Base-by-base conservation (phyloP, 2,888 invertebrate species). In the Synanthedon tipuliformis region DNA sequence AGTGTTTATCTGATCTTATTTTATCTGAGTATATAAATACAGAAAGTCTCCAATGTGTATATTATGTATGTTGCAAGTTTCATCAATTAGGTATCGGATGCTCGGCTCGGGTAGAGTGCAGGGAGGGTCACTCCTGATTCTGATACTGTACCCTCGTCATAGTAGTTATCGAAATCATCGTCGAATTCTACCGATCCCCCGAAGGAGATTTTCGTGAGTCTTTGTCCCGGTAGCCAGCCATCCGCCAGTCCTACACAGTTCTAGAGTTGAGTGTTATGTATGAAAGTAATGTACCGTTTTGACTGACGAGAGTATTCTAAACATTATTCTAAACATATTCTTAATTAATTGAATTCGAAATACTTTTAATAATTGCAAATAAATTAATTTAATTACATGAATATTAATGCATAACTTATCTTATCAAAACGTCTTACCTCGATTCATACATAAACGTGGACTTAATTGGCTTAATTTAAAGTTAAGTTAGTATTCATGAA, bases 161-260 rank as follows among this genome's bases (percentile, higher is more conserved):
- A 73, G 86, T 73, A 74, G 85, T 73, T 84, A 85, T 86, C 81
- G 77, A 78, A 84, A 83, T 81, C 85, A 70, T 85, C 86, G 78
- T 85, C 83, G 76, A 84, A 84, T 74, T 80, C 82, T 75, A 83
- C 76, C 53, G 83, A 78, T 68, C 81, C 82, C 71, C 77, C 84
- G 81, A 86, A 87, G 61, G 85, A 85, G 70, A 87, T 84, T 78
- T 78, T 85, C 75, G 86, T 81, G 68, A 88, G 77, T 73, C 88
- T 81, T 73, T 87, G 88, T 71, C 88, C 88, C 57, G 87, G 88
- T 73, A 87, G 83, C 88, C 88, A 87, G 73, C 85, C 85, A 66
- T 81, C 84, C 69, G 80, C 78, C 73, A 75, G 78, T 71, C 85
- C 87, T 88, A 79, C 68, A 84, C 74, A 84, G 81, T 63, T 34